phyloP scores from a whole-genome alignment of 2,888 invertebrate genomes.

The Dryobota labecula region DNA sequence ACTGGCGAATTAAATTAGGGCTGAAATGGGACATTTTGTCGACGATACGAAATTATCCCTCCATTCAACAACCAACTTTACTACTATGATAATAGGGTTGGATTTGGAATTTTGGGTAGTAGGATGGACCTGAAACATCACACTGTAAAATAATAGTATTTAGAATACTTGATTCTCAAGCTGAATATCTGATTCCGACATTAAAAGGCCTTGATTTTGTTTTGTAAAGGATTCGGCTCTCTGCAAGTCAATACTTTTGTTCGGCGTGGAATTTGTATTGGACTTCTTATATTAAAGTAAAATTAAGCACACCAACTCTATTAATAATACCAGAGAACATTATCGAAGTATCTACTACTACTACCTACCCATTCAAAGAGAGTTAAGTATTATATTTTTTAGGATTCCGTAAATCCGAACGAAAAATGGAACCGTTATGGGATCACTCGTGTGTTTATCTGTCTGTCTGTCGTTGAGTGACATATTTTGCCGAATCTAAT shows the following conservation, averaged over 20 bases:
- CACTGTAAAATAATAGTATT: conserved; percentile 59
- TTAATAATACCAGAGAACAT: not conserved
- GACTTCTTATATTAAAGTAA: not conserved
- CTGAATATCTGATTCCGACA: conserved; percentile 60
- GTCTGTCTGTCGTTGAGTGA: too few species aligned
- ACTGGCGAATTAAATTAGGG: conserved; percentile 62
- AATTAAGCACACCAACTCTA: not conserved
- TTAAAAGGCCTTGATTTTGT: conserved; percentile 52
- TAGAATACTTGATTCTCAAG: conserved; percentile 63
- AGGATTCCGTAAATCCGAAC: too few species aligned
- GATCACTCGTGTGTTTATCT: too few species aligned
- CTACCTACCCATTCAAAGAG: not conserved
- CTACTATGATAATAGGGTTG: not conserved
- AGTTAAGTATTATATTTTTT: not conserved
- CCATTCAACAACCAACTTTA: conserved; percentile 21
- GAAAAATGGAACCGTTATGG: too few species aligned
- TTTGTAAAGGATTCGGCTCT: conserved; percentile 29
- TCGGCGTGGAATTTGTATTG: not conserved
- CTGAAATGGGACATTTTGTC: conserved; percentile 41
- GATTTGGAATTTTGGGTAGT: not conserved
- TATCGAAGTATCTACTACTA: too few species aligned
- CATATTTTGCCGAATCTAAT: too few species aligned
- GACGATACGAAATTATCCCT: conserved; percentile 11
- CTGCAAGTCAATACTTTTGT: not conserved
- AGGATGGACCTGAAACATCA: conserved; percentile 46